phyloP scores from a whole-genome alignment of 2,888 invertebrate genomes.

The Creontiades dilutus region DNA sequence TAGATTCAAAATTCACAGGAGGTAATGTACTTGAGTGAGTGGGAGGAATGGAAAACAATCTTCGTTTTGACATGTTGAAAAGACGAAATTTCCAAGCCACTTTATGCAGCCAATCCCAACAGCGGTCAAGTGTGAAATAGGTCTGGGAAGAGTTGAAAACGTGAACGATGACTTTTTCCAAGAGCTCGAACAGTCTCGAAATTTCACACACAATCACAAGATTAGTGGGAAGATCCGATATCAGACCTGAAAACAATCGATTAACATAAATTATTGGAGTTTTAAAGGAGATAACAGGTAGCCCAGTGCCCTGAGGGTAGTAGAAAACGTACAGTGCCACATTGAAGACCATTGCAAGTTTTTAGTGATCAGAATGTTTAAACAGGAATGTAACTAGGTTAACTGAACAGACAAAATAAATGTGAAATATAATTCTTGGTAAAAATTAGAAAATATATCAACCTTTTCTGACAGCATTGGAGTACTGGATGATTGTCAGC shows the following conservation, averaged over 20 bases:
- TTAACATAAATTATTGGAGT: neutral
- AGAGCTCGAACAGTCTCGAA: conserved; percentile 79
- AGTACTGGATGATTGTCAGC: conserved; percentile 81
- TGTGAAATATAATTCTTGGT: neutral
- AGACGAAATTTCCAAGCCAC: conserved; percentile 82
- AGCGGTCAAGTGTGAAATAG: conserved; percentile 23
- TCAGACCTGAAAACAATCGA: conserved; percentile 72
- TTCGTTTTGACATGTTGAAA: conserved; percentile 78
- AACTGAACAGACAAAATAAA: no score
- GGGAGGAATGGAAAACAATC: conserved; percentile 78
- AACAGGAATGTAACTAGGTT: no score
- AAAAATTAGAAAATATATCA: neutral
- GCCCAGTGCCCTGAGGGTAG: no score
- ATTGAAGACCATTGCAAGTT: no score
- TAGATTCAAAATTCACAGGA: conserved; percentile 79
- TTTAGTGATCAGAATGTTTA: no score
- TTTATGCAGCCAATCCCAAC: conserved; percentile 78
- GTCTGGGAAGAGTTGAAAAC: conserved; percentile 77
- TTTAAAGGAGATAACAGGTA: no score
- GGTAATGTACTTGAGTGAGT: conserved; percentile 56
- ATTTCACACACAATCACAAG: conserved; percentile 63
- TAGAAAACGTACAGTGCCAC: no score
- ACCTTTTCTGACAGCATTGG: conserved; percentile 77
- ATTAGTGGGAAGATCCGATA: conserved; percentile 78
- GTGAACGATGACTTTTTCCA: conserved; percentile 78